Base-by-base conservation (phyloP, 2,113 vertebrate genomes). In the Phylloscopus trochiloides region DNA sequence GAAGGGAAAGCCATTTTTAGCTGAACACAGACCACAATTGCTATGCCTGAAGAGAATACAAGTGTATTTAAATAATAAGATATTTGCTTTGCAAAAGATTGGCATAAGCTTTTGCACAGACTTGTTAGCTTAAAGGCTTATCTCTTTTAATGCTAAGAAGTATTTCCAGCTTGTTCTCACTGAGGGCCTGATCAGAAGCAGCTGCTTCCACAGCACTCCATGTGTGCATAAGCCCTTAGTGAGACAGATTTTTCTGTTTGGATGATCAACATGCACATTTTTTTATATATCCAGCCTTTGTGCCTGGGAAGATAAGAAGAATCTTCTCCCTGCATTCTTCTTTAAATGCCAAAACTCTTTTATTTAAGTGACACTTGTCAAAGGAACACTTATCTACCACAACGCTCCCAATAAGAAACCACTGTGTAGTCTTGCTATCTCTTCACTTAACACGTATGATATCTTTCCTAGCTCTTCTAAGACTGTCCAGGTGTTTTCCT, bases 91-190 rank as follows among this genome's bases (percentile, higher is more conserved):
- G 71, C 87, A 83, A 71, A 93, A 95, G 88, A 90, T 85, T 94
- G 88, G 67, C 78, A 91, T 70, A 92, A 92, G 65, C 66, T 88
- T 74, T 50, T 74, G 65, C 45, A 67, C 76, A 86, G 57, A 74
- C 73, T 80, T 93, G 84, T 85, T 93, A 93, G 93, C 82, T 96
- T 94, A 97, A 88, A 96, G 93, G 92, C 95, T 97, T 93, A 96
- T 94, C 86, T 74, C 68, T 86, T 73, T 72, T 88, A 80, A 89
- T 78, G 31, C 77, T 92, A 62, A 93, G 43, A 90, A 83, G 36
- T 85, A 84, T 77, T 94, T 86, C n/a, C 65, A 90, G 42, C 45
- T 48, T 61, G 40, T 52, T 93, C 52, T 95, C 72, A 92, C 82
- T 51, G 51, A 89, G 87, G 84, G 54, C 42, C 38, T 90, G 73